Evolutionary conservation across 2,113 vertebrate species (phyloP).

Genomic region (Verasper variegatus): DNA sequence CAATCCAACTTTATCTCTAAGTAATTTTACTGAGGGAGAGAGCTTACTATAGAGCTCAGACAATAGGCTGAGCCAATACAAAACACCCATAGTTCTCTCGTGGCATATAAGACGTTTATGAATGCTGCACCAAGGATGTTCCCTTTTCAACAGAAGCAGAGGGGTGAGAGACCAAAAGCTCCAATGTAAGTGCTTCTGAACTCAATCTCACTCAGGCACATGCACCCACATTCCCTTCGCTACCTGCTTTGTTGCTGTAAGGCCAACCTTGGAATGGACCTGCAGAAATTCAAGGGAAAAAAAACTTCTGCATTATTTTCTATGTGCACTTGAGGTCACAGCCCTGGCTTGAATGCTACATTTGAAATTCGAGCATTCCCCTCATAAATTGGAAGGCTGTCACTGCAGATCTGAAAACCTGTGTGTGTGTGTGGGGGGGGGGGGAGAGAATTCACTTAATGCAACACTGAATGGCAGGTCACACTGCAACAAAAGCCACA

Average conservation of each 20-base stretch:
- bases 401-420: slow-evolving; percentile 65
- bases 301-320: slow-evolving; percentile 68
- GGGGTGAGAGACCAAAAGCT: slow-evolving; percentile 72
- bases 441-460: slow-evolving; percentile 56
- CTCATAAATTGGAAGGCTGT: slow-evolving; percentile 60
- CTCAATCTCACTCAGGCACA: slow-evolving; percentile 65
- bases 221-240: slow-evolving; percentile 60
- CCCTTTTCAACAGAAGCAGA: slow-evolving; percentile 67
- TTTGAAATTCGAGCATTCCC: slow-evolving; percentile 65
- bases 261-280: slow-evolving; percentile 67
- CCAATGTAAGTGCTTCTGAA: slow-evolving; percentile 72
- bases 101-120: slow-evolving; percentile 72
- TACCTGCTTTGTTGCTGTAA: slow-evolving; percentile 65
- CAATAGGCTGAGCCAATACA: slow-evolving; percentile 65
- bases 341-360: slow-evolving; percentile 62
- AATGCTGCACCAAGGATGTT: slow-evolving; percentile 75
- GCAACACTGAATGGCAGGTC: slow-evolving; percentile 72
- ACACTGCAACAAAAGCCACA: slow-evolving; percentile 65
- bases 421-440: not conserved
- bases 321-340: slow-evolving; percentile 70
- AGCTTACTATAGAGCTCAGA: slow-evolving; percentile 63
- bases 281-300: slow-evolving; percentile 59
- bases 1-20: slow-evolving; percentile 55
- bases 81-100: slow-evolving; percentile 62
- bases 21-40: slow-evolving; percentile 59